Conservation (phyloP, 2,888 invertebrate genomes). For the Oasisia sp. region DNA sequence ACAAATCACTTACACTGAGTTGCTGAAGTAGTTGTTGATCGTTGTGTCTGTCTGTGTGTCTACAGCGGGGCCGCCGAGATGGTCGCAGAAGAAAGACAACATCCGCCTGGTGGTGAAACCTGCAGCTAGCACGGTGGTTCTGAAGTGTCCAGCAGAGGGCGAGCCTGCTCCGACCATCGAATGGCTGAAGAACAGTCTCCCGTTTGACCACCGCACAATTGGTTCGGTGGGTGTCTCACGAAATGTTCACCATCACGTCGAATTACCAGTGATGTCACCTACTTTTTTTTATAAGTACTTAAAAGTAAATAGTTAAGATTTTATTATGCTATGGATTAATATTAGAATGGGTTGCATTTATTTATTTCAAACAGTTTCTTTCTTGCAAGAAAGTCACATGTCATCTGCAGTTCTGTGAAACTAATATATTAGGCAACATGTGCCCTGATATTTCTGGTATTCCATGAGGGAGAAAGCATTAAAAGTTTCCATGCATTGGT, state of each 20-base stretch:
- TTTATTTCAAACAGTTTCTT: too few relatives aligned
- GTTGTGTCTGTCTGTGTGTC: neutral
- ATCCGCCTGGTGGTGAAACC: constrained; percentile 22
- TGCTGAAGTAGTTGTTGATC: neutral
- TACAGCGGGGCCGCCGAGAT: neutral
- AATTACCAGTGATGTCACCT: neutral
- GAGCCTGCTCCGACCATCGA: constrained; percentile 29
- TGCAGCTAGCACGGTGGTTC: constrained; percentile 26
- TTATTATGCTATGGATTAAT: too few relatives aligned
- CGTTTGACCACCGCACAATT: neutral
- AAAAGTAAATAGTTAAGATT: too few relatives aligned
- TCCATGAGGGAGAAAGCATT: too few relatives aligned
- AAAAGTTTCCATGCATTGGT: too few relatives aligned
- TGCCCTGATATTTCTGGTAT: too few relatives aligned
- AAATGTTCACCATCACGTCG: neutral
- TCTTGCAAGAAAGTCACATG: too few relatives aligned
- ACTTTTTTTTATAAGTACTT: neutral
- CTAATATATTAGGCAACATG: too few relatives aligned
- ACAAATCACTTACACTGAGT: neutral
- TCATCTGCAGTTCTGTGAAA: too few relatives aligned
- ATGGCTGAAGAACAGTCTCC: constrained; percentile 31
- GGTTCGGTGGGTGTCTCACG: neutral
- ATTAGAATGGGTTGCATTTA: too few relatives aligned
- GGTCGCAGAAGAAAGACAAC: neutral
- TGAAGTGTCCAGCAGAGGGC: constrained; percentile 35